Evolutionary conservation across 2,797 vertebrate genomes (phyloP).

Genomic region (Diceros bicornis): DNA sequence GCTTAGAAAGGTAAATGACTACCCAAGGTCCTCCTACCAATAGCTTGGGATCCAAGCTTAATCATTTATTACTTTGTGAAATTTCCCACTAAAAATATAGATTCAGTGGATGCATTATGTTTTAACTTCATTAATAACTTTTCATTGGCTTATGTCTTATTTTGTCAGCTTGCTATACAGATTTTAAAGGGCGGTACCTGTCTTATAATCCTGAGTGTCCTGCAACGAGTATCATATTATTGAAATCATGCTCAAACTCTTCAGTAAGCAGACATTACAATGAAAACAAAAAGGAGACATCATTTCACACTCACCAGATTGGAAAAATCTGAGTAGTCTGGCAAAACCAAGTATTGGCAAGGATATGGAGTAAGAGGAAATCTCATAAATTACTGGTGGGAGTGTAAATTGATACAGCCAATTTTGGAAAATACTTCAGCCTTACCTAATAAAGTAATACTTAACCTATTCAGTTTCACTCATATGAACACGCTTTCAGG

Average conservation of each 20-base stretch:
- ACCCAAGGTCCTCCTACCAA: neutral
- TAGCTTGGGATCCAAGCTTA: neutral
- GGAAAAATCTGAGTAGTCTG: neutral
- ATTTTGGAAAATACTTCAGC: neutral
- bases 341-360: neutral
- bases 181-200: neutral
- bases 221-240: neutral
- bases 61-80: neutral
- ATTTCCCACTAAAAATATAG: neutral
- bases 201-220: neutral
- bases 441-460: neutral
- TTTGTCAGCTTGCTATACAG: neutral
- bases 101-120: neutral
- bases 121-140: neutral
- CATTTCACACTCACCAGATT: neutral
- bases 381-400: neutral
- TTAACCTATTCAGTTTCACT: neutral
- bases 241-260: neutral
- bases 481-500: neutral
- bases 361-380: neutral
- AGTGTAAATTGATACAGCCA: neutral
- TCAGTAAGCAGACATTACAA: neutral
- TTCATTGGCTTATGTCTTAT: neutral
- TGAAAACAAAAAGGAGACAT: neutral
- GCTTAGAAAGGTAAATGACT: neutral